Percentiles rank a stretch among this genome's conserved stretches.
Evolutionary conservation across 2,113 vertebrate species (phyloP).

Genomic region (Phyllostomus hastatus): DNA sequence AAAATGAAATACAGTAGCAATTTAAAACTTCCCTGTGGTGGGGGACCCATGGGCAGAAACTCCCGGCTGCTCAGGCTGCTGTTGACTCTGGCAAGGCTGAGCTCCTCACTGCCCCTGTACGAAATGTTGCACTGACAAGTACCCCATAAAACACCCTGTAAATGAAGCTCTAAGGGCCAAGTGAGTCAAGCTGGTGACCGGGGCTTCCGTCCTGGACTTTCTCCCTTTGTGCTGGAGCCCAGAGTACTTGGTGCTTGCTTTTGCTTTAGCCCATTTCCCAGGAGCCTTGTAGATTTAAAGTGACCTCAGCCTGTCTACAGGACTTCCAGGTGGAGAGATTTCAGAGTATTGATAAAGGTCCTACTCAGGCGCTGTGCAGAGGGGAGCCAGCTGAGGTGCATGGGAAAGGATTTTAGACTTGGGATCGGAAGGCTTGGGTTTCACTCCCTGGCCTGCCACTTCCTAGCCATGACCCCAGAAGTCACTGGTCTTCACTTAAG

Average conservation of each 20-base stretch:
- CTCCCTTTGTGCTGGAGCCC: neutral
- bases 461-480: neutral
- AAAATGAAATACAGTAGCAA: neutral
- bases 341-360: neutral
- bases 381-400: neutral
- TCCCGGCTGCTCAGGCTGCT: neutral
- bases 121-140: neutral
- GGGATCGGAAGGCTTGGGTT: neutral
- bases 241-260: neutral
- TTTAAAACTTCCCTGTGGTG: neutral
- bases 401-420: too few species aligned
- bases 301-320: fast-evolving
- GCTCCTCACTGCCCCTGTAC: neutral
- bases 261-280: neutral
- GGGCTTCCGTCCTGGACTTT: neutral
- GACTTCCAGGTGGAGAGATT: neutral
- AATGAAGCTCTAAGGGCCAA: neutral
- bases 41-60: neutral
- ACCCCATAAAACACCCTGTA: neutral
- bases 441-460: neutral
- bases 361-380: neutral
- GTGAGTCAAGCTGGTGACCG: neutral
- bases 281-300: neutral
- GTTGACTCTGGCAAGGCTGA: neutral
- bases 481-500: neutral